Base-by-base conservation (phyloP, 2,888 invertebrate genomes). In the Podabrus alpinus region DNA sequence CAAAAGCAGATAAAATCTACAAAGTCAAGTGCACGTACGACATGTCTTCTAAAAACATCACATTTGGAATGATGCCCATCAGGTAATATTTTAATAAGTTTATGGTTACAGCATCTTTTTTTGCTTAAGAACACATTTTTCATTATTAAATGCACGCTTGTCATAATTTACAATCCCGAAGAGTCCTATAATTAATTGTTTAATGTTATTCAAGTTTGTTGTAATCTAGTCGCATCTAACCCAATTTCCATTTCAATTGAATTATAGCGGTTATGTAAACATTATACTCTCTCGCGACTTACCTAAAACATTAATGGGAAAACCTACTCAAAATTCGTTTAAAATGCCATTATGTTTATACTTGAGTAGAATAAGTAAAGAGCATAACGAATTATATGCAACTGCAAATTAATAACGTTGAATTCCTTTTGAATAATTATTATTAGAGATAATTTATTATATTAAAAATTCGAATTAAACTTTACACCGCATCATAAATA, bases 41-140 rank as follows among this genome's bases (percentile, higher is more conserved):
- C 87, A 97, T 97, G 94, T 95, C 96, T 80, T 96, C 97, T 16
- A 96, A 96, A 90, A 97, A 97, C 88, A 96, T 97, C 82, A 97
- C 97, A 45, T 97, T 97, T 89, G 97, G 97, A 89, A 97, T 97
- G 97, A 96, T 97, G 94, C 97, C 97, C 79, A 96, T 97, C 88
- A 93, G 95, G 93, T 93, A 86, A 86, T n/a, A 29, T n/a, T n/a
- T n/a, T 45, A n/a, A 45, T 45, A 45, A n/a, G 2, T n/a, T 45
- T 45, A n/a, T n/a, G n/a, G 45, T 45, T 45, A n/a, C 45, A n/a
- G 7, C 45, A 13, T 29, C 29, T 25, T 29, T 29, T 29, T 29
- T 29, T 7, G 13, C 24, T 24, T 9, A 9, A 24, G 1, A 24
- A 24, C 24, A 24, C 7, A 24, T 24, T 24, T 24, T 24, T 24